Evolutionary conservation across 2,797 vertebrate species (phyloP), one percentile per base, ranked within the genome.

Genomic region (Gallinago stenura): DNA sequence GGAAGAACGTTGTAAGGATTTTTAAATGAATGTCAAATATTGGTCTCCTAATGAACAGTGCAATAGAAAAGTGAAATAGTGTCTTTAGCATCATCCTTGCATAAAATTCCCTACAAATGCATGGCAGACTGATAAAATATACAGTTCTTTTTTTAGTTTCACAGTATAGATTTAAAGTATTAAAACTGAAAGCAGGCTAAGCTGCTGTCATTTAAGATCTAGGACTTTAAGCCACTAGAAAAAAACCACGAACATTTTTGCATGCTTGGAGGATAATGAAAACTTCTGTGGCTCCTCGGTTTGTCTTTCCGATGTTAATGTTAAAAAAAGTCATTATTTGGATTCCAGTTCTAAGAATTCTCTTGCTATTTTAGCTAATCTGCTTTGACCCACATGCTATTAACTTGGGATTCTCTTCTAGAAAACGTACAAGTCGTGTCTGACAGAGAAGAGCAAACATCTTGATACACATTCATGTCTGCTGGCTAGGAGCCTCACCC

Each of bases 121-220:
- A 64, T 37, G 31, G 35, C 37, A 94, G 79, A 90, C 35, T 21
- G 28, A 56, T 57, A 73, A 79, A 93, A 90, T 16, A 87, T 1
- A 45, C 16, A 22, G 51, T 62, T 92, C 82, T 58, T 91, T 73
- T 89, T 83, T 87, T 66, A 86, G 76, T 70, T 95, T 86, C 77
- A 88, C 43, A 43, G 60, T 77, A 87, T 31, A 83, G 76, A 88
- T 93, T 94, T 86, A 51, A 89, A 93, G 91, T 68, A 95, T 96
- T 94, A 94, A 84, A 95, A 84, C 43, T 51, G 62, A 93, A 96
- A 95, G 77, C 90, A 95, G 88, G 70, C 77, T 96, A 97, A 96
- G 95, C 95, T 89, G 83, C 94, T 97, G 96, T 90, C 87, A 96
- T 89, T 95, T 95, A 90, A 87, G 91, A 95, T 91, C 82, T 75